A percentile compares a stretch with the other conserved stretches of the same genome.
phyloP scores from a whole-genome alignment of 1,140 invertebrate genomes.

The Drosophila micromelanica region DNA sequence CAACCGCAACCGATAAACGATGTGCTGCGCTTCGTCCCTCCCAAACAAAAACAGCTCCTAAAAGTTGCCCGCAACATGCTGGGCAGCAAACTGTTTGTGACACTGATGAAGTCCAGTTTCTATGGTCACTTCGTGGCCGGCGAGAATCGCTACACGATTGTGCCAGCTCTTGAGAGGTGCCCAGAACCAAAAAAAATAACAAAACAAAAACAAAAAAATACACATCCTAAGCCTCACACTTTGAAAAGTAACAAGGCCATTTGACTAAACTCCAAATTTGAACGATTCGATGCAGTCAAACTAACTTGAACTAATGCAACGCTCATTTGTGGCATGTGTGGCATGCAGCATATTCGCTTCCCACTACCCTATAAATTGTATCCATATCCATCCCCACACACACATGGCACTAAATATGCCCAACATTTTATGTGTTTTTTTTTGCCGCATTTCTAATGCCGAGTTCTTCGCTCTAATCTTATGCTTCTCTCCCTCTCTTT shows the following conservation, averaged over 20 bases:
- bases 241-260: slow-evolving; percentile 4
- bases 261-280: slow-evolving; percentile 1
- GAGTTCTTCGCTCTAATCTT: slow-evolving; percentile 7
- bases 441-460: slow-evolving; percentile 14
- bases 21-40: neutral
- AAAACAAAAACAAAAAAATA: no score
- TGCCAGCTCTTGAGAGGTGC: slow-evolving; percentile 90
- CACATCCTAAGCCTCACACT: slow-evolving; percentile 10
- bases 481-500: neutral
- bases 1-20: slow-evolving; percentile 17
- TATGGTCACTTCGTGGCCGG: slow-evolving; percentile 99
- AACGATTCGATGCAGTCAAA: neutral
- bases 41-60: slow-evolving; percentile 91
- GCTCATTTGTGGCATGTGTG: slow-evolving; percentile 24
- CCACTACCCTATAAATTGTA: neutral
- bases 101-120: slow-evolving; percentile 97
- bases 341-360: slow-evolving; percentile 31
- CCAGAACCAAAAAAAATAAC: slow-evolving; percentile 1
- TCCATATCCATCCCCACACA: slow-evolving; percentile 8
- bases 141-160: slow-evolving; percentile 94
- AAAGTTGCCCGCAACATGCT: slow-evolving; percentile 91
- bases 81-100: slow-evolving; percentile 93
- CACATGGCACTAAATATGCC: neutral
- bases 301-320: slow-evolving; percentile 1
- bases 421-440: neutral